Evolutionary conservation across 2,888 invertebrate species (phyloP).

Genomic region (Meliscaeva auricollis): DNA sequence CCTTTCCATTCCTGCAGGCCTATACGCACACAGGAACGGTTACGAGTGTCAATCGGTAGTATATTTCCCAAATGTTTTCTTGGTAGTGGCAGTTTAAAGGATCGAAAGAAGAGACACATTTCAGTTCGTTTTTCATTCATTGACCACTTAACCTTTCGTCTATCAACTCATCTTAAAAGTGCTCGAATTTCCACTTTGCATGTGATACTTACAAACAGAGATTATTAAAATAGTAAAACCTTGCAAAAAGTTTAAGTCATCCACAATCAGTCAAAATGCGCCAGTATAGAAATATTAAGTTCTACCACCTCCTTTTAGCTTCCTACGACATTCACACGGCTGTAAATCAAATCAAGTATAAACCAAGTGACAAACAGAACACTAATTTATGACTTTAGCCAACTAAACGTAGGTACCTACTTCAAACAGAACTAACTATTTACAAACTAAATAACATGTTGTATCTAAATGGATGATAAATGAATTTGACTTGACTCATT

Average conservation of each 20-base stretch:
- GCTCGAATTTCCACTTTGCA: background rate
- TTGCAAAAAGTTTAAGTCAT: background rate
- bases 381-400: slow-evolving; percentile 31
- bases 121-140: too few species aligned
- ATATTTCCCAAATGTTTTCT: too few species aligned
- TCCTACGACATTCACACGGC: slow-evolving; percentile 16
- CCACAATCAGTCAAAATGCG: background rate
- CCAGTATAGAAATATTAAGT: background rate
- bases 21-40: too few species aligned
- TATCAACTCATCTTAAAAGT: too few species aligned
- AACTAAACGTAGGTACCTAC: background rate
- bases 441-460: background rate
- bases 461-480: slow-evolving; percentile 18
- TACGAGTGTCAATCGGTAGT: too few species aligned
- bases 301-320: slow-evolving; percentile 8
- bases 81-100: too few species aligned
- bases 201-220: background rate
- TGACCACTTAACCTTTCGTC: too few species aligned
- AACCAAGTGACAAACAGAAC: slow-evolving; percentile 29
- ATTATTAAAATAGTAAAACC: background rate
- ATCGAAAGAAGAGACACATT: too few species aligned
- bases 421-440: slow-evolving; percentile 1
- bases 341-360: slow-evolving; percentile 2
- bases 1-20: too few species aligned
- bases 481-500: slow-evolving; percentile 47